Percentiles rank a stretch among this genome's conserved stretches.
phyloP scores from a whole-genome alignment of 2,113 vertebrate species.

The Odontophorus gujanensis region DNA sequence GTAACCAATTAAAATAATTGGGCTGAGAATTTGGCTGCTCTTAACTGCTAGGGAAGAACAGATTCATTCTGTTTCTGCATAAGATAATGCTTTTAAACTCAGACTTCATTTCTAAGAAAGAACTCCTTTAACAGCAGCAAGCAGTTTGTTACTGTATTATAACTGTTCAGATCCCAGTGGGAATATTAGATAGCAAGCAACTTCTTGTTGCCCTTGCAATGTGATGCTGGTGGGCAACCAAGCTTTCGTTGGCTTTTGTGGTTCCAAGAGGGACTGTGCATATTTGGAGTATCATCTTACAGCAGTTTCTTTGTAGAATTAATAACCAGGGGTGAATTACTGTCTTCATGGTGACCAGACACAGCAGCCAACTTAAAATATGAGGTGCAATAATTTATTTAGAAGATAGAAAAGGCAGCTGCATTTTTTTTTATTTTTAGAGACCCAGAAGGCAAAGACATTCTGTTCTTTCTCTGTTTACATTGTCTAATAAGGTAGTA shows the following conservation, averaged over 20 bases:
- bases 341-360: neutral
- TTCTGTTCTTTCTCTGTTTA: neutral
- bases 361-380: neutral
- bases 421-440: neutral
- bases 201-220: neutral
- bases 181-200: neutral
- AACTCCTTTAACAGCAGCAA: neutral
- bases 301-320: neutral
- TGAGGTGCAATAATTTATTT: neutral
- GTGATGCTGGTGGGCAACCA: neutral
- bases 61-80: neutral
- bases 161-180: neutral
- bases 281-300: neutral
- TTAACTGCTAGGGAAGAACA: neutral
- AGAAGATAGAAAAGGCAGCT: neutral
- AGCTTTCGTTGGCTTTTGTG: neutral
- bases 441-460: neutral
- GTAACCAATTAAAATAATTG: neutral
- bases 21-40: neutral
- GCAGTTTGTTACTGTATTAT: neutral
- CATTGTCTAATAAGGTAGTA: accelerated
- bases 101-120: neutral
- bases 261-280: neutral
- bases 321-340: neutral
- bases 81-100: neutral